Conservation (phyloP, 2,113 vertebrate species). For the Axis porcinus region DNA sequence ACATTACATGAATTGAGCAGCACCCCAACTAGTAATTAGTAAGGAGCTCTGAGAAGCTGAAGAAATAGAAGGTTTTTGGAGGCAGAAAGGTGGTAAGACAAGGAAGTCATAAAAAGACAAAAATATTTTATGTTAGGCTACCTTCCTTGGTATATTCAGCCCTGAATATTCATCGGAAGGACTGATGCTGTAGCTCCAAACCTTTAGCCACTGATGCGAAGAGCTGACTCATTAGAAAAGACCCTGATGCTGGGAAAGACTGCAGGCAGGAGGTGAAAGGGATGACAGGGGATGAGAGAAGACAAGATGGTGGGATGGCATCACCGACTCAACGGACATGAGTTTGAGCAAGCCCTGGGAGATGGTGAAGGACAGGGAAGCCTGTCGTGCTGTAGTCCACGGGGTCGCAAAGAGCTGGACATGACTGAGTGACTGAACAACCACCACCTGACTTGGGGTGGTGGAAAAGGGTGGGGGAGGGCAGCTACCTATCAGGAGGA, state of each 20-base stretch:
- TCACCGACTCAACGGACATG: neutral
- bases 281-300: neutral
- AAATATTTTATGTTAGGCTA: neutral
- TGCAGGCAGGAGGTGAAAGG: neutral
- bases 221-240: neutral
- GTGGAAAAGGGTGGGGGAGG: neutral
- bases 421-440: neutral
- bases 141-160: neutral
- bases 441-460: neutral
- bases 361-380: neutral
- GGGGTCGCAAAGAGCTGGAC: neutral
- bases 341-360: neutral
- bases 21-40: neutral
- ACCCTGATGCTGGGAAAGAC: neutral
- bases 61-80: neutral
- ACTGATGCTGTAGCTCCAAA: neutral
- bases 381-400: neutral
- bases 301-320: neutral
- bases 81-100: neutral
- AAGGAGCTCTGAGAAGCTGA: neutral
- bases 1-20: neutral
- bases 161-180: neutral
- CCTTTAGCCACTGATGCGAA: neutral
- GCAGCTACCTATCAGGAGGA: neutral
- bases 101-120: neutral